Evolutionary conservation across 1,140 invertebrate species (phyloP).

Genomic region (Harlomillsia oculata): DNA sequence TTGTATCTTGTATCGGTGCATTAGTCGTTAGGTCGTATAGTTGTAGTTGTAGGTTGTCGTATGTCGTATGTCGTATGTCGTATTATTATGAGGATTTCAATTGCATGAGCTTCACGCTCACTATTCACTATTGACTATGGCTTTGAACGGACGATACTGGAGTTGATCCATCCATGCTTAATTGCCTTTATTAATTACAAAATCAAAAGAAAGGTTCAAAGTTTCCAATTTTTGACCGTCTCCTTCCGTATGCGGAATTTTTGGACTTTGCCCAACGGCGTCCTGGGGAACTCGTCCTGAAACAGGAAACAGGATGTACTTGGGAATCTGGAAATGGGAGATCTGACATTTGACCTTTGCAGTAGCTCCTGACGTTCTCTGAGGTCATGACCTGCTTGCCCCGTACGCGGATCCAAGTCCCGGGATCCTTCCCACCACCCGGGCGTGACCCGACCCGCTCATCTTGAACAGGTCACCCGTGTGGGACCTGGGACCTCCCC

Average conservation of each 20-base stretch:
- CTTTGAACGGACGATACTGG: too few species aligned
- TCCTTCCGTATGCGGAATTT: constrained; percentile 37
- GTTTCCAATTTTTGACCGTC: constrained; percentile 26
- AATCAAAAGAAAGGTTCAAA: too few species aligned
- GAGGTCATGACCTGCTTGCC: constrained; percentile 39
- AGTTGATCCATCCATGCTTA: too few species aligned
- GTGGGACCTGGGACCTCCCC: constrained; percentile 53
- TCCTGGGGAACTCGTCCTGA: constrained; percentile 47
- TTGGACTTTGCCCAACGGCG: constrained; percentile 46
- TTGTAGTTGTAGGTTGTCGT: too few species aligned
- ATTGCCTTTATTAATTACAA: too few species aligned
- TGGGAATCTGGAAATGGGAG: constrained; percentile 49
- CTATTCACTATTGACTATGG: too few species aligned
- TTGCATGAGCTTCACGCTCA: too few species aligned
- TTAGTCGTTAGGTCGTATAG: too few species aligned
- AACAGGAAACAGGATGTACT: constrained; percentile 46
- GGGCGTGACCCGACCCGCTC: constrained; percentile 47
- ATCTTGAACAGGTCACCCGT: constrained; percentile 60
- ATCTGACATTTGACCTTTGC: constrained; percentile 51
- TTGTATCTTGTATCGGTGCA: too few species aligned
- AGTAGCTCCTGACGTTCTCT: constrained; percentile 47
- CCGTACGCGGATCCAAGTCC: constrained; percentile 52
- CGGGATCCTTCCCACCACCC: constrained; percentile 54
- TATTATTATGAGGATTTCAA: too few species aligned
- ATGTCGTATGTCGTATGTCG: too few species aligned